phyloP scores from a whole-genome alignment of 2,113 vertebrate genomes.

The Antechinus stuartii region DNA sequence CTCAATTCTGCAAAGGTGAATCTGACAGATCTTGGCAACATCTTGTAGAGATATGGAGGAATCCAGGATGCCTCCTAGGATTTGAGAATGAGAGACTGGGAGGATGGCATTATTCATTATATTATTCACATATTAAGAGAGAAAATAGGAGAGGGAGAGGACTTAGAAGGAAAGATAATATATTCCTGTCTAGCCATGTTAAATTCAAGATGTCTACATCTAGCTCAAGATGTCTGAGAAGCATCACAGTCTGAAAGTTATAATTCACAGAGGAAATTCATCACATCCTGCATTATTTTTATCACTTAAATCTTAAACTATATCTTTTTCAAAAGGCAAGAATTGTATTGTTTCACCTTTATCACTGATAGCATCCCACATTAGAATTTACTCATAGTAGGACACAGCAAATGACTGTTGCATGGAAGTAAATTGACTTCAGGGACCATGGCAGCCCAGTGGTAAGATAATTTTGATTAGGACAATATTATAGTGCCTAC shows the following conservation, averaged over 20 bases:
- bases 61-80: neutral
- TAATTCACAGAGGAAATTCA: neutral
- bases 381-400: neutral
- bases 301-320: neutral
- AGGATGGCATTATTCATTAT: neutral
- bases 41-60: neutral
- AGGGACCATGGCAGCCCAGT: neutral
- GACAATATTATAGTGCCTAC: neutral
- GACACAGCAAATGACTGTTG: neutral
- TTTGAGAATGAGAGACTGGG: neutral
- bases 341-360: neutral
- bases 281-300: neutral
- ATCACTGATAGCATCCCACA: neutral
- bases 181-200: neutral
- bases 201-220: neutral
- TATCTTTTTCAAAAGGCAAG: neutral
- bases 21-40: neutral
- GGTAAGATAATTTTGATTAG: neutral
- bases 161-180: neutral
- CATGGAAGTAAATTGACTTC: neutral
- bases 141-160: neutral
- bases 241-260: neutral
- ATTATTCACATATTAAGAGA: neutral
- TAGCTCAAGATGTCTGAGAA: neutral
- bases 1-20: neutral